Conservation (phyloP, 2,113 vertebrate species). For the Hippopotamus amphibius region DNA sequence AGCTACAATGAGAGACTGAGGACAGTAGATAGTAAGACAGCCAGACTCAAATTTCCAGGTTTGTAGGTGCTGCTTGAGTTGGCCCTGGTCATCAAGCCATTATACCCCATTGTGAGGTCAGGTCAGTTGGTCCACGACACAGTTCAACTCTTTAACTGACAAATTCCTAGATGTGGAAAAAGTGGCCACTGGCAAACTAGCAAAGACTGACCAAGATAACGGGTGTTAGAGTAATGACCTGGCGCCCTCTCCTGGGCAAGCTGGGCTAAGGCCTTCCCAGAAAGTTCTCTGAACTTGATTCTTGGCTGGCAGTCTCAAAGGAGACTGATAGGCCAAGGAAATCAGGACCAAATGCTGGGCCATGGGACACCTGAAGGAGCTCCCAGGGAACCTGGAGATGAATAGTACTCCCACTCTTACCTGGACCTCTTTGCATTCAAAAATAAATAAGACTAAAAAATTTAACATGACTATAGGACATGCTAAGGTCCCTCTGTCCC, state of each 20-base stretch:
- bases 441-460: neutral
- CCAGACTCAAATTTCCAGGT: neutral
- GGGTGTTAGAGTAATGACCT: neutral
- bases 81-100: neutral
- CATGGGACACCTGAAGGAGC: neutral
- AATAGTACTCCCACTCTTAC: neutral
- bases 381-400: neutral
- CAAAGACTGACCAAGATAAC: neutral
- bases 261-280: neutral
- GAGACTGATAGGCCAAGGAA: neutral
- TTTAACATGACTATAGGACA: neutral
- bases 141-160: neutral
- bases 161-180: neutral
- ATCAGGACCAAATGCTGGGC: neutral
- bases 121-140: neutral
- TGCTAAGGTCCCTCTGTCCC: neutral
- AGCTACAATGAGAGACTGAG: neutral
- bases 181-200: neutral
- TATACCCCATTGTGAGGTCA: neutral
- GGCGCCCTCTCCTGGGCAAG: slow-evolving; percentile 14
- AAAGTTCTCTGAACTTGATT: neutral
- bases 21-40: neutral
- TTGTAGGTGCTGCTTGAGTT: neutral
- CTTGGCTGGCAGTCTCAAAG: neutral
- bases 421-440: neutral